These are phyloP conservation scores for Yponomeuta plumbellus DNA, from an alignment of 2,888 invertebrate species.

Conservation along the genomic window DNA sequence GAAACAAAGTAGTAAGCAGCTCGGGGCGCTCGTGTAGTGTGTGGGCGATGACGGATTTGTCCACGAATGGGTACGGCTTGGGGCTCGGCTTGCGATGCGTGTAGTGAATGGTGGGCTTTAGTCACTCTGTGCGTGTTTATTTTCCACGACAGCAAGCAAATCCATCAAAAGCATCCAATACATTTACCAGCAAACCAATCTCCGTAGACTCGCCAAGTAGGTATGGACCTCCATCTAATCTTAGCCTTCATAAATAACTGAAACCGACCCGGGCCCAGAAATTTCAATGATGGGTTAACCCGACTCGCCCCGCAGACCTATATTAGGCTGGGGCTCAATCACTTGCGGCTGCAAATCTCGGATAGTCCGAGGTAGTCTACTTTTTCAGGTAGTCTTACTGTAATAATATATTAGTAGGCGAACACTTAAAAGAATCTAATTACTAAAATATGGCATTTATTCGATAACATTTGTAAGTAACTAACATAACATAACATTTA, in stretches of 20 bases:
- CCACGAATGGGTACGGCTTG: no score
- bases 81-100: no score
- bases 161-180: background rate
- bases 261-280: background rate
- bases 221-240: background rate
- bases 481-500: no score
- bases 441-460: no score
- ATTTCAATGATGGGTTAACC: constrained; percentile 3
- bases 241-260: constrained; percentile 3
- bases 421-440: no score
- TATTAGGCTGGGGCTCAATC: background rate
- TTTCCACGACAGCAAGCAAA: background rate
- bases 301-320: background rate
- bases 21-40: no score
- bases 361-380: background rate
- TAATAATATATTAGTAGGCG: background rate
- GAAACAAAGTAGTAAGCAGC: no score
- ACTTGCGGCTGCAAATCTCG: background rate
- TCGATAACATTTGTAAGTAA: no score
- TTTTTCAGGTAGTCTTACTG: background rate
- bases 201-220: background rate
- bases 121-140: background rate
- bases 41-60: no score
- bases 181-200: background rate
- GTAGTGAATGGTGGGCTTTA: no score